Evolutionary conservation across 2,888 invertebrate genomes (phyloP).

Genomic region (Macrosiphum euphorbiae): DNA sequence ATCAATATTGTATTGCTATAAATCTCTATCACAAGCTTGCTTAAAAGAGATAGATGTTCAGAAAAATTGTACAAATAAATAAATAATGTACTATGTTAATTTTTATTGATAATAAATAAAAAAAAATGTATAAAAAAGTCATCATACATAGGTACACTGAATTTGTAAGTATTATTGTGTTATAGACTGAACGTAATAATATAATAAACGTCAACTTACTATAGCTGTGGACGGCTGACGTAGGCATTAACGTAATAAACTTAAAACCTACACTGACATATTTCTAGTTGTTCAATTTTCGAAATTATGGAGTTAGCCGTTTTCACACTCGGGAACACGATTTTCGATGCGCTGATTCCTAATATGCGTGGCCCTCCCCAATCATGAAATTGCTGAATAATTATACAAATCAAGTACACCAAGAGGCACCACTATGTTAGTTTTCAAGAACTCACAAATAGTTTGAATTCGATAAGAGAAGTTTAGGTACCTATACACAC

Average conservation of each 20-base stretch:
- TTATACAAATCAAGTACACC: background rate
- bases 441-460: background rate
- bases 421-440: background rate
- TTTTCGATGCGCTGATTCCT: background rate
- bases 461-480: background rate
- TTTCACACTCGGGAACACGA: background rate
- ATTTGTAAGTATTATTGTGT: background rate
- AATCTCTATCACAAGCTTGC: no score
- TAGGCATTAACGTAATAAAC: background rate
- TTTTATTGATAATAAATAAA: no score
- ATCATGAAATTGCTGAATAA: background rate
- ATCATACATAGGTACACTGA: background rate
- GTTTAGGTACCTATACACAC: background rate
- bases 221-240: background rate
- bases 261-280: background rate
- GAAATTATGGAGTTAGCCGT: background rate
- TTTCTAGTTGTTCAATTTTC: background rate
- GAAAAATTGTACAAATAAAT: no score
- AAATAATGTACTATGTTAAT: no score
- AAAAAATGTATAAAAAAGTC: no score
- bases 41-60: no score
- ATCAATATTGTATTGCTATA: no score
- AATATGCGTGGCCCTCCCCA: background rate
- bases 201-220: background rate
- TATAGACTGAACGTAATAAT: background rate